Evolutionary conservation across 1,140 invertebrate genomes (phyloP), one percentile per base, ranked within the genome.

Genomic region (Drosophila parabipectinata): DNA sequence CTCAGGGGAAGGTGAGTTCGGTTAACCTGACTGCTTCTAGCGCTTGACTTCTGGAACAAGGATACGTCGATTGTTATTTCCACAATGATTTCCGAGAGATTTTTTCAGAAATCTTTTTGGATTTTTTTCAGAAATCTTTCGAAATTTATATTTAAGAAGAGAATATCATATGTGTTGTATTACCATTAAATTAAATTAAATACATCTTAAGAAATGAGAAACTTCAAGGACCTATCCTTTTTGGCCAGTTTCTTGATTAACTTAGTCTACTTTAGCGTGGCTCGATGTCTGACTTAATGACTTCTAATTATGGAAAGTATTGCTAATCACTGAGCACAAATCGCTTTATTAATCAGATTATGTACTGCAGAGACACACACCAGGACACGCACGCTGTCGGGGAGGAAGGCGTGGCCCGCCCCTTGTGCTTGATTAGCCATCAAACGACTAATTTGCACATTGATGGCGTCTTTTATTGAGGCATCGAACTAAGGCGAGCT

Each of bases 341-440:
- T 87, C 78, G 69, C 82, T 87, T 87, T 85, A 85, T 85, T 85
- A 85, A 85, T 85, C 82, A 64, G 82, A 85, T 85, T 85, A 87
- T 68, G 69, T 72, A 56, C 52, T 12, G 39, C 50, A 44, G 26
- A 58, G 47, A 62, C 63, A 34, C 24, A 57, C 55, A 61, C 34
- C 3, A 34, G 32, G 32, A 34, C 32, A 10, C 8, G 10, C 10
- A 34, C 32, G 7, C 3, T 34, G 63, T 21, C 18, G 28, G 34
- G 44, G 48, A 53, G 52, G 28, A 58, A 52, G 77, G 79, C 56
- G 72, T 77, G 77, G 47, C 44, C 37, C 18, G 14, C 37, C 51
- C 59, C 57, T 18, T 60, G 61, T 10, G 51, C 50, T 73, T 85
- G 81, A 85, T 78, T 85, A 75, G 81, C 77, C 69, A 87, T 85